These are phyloP conservation scores for Hassar affinis DNA, from an alignment of 2,113 vertebrate genomes.

Conservation along the genomic window DNA sequence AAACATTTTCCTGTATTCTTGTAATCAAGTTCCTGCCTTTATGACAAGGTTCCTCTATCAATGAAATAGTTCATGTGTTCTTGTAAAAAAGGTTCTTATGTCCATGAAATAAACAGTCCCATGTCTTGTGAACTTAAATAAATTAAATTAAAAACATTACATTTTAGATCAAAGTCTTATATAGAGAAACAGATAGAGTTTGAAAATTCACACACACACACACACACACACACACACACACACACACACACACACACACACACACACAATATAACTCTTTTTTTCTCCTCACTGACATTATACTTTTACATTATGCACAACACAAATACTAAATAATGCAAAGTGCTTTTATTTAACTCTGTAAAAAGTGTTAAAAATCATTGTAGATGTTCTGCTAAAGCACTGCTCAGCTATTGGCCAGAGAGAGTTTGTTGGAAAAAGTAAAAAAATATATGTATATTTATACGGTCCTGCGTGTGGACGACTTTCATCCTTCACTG, in stretches of 20 bases:
- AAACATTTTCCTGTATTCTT: not conserved
- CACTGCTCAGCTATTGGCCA: not conserved
- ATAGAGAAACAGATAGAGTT: not conserved
- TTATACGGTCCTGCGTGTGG: not conserved
- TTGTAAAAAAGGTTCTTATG: not conserved
- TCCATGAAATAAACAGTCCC: not conserved
- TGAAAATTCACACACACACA: not conserved
- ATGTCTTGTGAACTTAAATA: not conserved
- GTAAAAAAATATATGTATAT: not conserved
- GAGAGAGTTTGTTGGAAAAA: not conserved
- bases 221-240: slow-evolving; percentile 23
- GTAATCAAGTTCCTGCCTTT: not conserved
- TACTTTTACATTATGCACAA: not conserved
- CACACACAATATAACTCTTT: too few species aligned
- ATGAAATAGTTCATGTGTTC: not conserved
- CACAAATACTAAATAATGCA: slow-evolving; percentile 1
- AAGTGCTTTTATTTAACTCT: not conserved
- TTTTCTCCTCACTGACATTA: not conserved
- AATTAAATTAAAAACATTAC: not conserved
- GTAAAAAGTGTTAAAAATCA: not conserved
- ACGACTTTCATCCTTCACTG: not conserved
- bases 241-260: slow-evolving; percentile 3
- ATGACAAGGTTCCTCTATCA: not conserved
- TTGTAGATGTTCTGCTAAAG: not conserved
- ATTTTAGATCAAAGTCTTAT: not conserved